A percentile compares a stretch with the other conserved stretches of the same genome.
Evolutionary conservation across 2,113 vertebrate species (phyloP).

Genomic region (Chionis minor): DNA sequence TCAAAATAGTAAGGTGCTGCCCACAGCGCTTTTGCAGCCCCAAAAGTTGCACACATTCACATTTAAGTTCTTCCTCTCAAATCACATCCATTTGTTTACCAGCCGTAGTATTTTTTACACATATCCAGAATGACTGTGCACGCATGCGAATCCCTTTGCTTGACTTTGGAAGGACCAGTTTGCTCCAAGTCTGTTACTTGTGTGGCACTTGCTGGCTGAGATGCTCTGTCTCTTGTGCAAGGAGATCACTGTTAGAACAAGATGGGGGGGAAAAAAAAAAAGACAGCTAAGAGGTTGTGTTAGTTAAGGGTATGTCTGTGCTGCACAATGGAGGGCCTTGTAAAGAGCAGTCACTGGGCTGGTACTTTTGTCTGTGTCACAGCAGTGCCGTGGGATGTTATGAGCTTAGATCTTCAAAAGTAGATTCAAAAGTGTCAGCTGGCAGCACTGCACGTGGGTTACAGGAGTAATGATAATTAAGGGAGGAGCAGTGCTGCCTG

Average conservation of each 20-base stretch:
- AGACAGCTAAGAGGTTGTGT: neutral
- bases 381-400: rapidly evolving
- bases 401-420: neutral
- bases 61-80: neutral
- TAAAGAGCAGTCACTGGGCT: neutral
- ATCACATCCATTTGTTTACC: neutral
- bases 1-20: neutral
- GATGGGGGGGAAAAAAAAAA: neutral
- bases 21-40: neutral
- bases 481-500: neutral
- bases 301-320: neutral
- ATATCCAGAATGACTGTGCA: neutral
- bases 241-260: neutral
- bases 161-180: neutral
- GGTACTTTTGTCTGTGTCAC: neutral
- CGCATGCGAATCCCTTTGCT: neutral
- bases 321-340: neutral
- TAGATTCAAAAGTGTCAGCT: neutral
- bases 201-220: neutral
- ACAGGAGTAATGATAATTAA: neutral
- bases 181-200: neutral
- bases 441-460: neutral
- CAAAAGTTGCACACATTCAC: neutral
- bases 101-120: neutral
- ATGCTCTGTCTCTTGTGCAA: neutral